These are phyloP conservation scores for Erethizon dorsatum DNA, from an alignment of 2,797 vertebrate species.

Conservation along the genomic window DNA sequence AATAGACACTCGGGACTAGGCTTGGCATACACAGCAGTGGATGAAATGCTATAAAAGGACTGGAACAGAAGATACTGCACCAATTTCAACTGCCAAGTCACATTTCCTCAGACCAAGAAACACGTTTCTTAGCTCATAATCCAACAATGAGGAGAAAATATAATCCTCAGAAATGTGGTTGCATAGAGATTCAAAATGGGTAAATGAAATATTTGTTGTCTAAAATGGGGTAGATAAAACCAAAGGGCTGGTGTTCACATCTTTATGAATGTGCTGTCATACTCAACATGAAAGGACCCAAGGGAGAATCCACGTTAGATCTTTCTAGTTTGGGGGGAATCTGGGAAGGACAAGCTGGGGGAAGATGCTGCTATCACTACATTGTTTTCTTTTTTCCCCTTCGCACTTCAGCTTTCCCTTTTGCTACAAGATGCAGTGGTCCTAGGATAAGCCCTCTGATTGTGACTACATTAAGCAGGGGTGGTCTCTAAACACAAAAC, in stretches of 20 bases:
- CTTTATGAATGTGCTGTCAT: neutral
- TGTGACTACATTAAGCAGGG: neutral
- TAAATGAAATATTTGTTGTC: neutral
- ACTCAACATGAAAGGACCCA: neutral
- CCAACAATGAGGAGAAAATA: neutral
- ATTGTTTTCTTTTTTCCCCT: neutral
- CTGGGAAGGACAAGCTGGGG: neutral
- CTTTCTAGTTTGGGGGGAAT: neutral
- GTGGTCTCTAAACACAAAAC: neutral
- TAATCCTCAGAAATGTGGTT: neutral
- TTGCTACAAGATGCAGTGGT: neutral
- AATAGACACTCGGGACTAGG: neutral
- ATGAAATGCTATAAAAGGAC: conserved; percentile 34
- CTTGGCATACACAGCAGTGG: neutral
- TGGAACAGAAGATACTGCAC: neutral
- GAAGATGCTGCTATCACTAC: neutral
- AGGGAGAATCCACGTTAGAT: neutral
- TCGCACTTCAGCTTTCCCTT: neutral
- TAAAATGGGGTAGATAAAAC: neutral
- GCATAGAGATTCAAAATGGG: neutral
- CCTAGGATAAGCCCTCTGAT: neutral
- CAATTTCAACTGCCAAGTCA: neutral
- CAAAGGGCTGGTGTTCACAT: neutral
- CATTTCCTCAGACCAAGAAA: neutral
- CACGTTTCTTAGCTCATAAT: neutral